Conservation (phyloP, 1,140 invertebrate species). For the Brachionus manjavacas region DNA sequence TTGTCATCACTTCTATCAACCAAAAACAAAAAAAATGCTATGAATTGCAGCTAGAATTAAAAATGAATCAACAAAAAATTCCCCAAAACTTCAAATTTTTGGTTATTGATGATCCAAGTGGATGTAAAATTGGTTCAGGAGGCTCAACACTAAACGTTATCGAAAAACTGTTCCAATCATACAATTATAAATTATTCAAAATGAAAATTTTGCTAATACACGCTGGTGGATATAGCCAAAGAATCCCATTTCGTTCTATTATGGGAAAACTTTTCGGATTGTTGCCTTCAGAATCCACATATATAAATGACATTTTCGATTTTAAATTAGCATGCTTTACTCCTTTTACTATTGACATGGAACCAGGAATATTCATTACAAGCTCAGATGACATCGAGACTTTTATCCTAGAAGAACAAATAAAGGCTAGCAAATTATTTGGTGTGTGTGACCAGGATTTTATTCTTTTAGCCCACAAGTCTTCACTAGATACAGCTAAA, state of each 20-base stretch:
- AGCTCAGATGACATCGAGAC: constrained; percentile 59
- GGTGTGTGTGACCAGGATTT: constrained; percentile 48
- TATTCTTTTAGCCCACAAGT: constrained; percentile 58
- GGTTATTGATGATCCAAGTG: constrained; percentile 6
- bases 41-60: constrained; percentile 52
- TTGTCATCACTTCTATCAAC: constrained; percentile 56
- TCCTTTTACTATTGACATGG: constrained; percentile 56
- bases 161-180: constrained; percentile 45
- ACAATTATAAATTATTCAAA: constrained; percentile 41
- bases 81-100: constrained; percentile 45
- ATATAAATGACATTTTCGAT: constrained; percentile 50
- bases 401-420: constrained; percentile 49
- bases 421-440: background rate
- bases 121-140: constrained; percentile 46
- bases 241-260: constrained; percentile 57
- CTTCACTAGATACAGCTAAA: constrained; percentile 53
- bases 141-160: constrained; percentile 57
- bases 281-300: constrained; percentile 49
- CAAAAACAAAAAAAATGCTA: constrained; percentile 53
- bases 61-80: constrained; percentile 48
- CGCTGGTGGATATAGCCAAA: constrained; percentile 59
- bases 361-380: constrained; percentile 57
- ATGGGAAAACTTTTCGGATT: constrained; percentile 59
- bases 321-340: constrained; percentile 58
- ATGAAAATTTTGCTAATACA: constrained; percentile 56